Evolutionary conservation across 2,888 invertebrate species (phyloP).

Genomic region (Trissolcus brochymenae): DNA sequence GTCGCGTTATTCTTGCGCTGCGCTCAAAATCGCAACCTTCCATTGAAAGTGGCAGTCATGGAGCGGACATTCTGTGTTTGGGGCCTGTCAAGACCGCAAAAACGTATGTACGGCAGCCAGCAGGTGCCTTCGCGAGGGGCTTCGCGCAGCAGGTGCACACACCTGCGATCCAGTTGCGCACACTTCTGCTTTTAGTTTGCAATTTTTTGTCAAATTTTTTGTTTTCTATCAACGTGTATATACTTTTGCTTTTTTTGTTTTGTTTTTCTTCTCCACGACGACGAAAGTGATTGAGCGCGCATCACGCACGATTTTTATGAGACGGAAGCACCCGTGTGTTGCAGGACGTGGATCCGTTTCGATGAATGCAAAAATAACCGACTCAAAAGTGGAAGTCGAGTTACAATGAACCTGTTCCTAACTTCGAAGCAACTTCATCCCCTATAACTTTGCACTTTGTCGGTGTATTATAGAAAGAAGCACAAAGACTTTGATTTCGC

Average conservation of each 20-base stretch:
- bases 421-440: slow-evolving; percentile 33
- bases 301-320: slow-evolving; percentile 31
- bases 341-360: slow-evolving; percentile 41
- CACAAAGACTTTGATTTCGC: no score
- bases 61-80: slow-evolving; percentile 29
- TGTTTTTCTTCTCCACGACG: slow-evolving; percentile 8
- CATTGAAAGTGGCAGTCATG: slow-evolving; percentile 28
- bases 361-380: slow-evolving; percentile 45
- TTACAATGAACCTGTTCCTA: slow-evolving; percentile 30
- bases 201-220: neutral
- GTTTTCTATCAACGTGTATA: neutral
- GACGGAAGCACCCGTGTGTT: slow-evolving; percentile 42
- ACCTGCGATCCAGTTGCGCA: slow-evolving; percentile 52
- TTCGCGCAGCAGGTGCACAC: slow-evolving; percentile 50
- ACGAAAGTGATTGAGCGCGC: slow-evolving; percentile 42
- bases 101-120: slow-evolving; percentile 27
- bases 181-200: slow-evolving; percentile 41
- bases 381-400: slow-evolving; percentile 38
- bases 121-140: slow-evolving; percentile 56
- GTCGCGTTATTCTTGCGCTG: slow-evolving; percentile 35
- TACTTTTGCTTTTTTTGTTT: slow-evolving; percentile 6
- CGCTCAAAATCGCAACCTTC: slow-evolving; percentile 25
- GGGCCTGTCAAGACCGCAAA: slow-evolving; percentile 37
- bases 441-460: slow-evolving; percentile 22
- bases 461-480: no score